These are phyloP conservation scores for Tetanocera ferruginea DNA, from an alignment of 2,888 invertebrate species.

Conservation along the genomic window DNA sequence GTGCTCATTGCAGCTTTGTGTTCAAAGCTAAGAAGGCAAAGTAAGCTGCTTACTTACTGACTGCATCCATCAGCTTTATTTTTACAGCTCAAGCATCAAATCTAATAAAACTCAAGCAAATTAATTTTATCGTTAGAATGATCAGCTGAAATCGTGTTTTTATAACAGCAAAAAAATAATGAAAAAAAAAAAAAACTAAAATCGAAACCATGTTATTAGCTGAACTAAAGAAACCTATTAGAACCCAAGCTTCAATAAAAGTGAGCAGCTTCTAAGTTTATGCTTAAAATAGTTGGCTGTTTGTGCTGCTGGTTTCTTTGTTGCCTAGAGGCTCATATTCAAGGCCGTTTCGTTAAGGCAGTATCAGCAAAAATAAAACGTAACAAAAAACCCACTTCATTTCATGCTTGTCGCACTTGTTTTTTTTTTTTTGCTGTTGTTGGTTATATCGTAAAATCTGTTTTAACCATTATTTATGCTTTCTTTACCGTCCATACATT, in stretches of 20 bases:
- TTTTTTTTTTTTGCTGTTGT: not conserved
- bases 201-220: not conserved
- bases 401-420: constrained; percentile 54
- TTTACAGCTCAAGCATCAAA: not conserved
- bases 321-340: constrained; percentile 50
- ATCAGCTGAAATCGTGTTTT: not conserved
- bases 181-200: not conserved
- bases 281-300: not conserved
- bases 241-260: not conserved
- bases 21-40: too few relatives aligned
- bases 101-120: not conserved
- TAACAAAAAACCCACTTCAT: constrained; percentile 56
- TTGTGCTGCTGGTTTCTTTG: too few relatives aligned
- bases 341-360: constrained; percentile 64
- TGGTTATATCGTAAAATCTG: not conserved
- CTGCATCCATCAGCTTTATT: too few relatives aligned
- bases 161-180: not conserved
- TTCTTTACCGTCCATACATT: not conserved
- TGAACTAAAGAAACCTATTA: not conserved
- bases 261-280: not conserved
- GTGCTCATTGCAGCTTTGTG: too few relatives aligned
- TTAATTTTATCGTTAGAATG: not conserved
- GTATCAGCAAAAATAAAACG: not conserved
- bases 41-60: too few relatives aligned
- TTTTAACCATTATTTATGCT: not conserved